Conservation (phyloP, 2,113 vertebrate species). For the Cavia aperea region DNA sequence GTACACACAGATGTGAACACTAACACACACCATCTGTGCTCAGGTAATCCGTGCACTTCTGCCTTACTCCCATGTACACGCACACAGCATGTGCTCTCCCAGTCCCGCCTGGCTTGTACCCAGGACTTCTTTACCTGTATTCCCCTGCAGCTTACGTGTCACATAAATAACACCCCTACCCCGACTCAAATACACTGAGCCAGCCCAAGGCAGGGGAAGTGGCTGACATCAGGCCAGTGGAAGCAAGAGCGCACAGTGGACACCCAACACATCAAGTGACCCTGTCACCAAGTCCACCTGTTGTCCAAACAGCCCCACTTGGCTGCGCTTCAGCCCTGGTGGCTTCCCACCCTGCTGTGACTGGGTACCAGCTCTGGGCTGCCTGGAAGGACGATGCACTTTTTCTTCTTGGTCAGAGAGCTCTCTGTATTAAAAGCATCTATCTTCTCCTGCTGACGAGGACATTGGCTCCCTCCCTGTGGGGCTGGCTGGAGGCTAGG, state of each 20-base stretch:
- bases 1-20: no score
- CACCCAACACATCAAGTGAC: rapidly evolving
- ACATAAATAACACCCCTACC: not conserved
- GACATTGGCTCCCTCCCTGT: not conserved
- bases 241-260: not conserved
- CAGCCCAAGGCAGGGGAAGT: not conserved
- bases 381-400: not conserved
- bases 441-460: slow-evolving; percentile 32
- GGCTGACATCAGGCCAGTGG: rapidly evolving
- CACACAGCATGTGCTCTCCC: rapidly evolving
- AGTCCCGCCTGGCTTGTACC: not conserved
- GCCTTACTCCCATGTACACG: not conserved
- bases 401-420: not conserved
- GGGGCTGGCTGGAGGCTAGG: not conserved
- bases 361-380: not conserved
- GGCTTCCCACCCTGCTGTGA: not conserved
- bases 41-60: rapidly evolving
- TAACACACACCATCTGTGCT: rapidly evolving
- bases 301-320: not conserved
- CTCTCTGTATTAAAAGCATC: slow-evolving; percentile 36
- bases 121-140: not conserved
- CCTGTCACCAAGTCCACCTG: not conserved
- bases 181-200: not conserved
- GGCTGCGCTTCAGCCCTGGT: not conserved
- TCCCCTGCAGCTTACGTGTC: not conserved